Conservation (phyloP, 2,797 vertebrate species). For the Hippocampus kuda region DNA sequence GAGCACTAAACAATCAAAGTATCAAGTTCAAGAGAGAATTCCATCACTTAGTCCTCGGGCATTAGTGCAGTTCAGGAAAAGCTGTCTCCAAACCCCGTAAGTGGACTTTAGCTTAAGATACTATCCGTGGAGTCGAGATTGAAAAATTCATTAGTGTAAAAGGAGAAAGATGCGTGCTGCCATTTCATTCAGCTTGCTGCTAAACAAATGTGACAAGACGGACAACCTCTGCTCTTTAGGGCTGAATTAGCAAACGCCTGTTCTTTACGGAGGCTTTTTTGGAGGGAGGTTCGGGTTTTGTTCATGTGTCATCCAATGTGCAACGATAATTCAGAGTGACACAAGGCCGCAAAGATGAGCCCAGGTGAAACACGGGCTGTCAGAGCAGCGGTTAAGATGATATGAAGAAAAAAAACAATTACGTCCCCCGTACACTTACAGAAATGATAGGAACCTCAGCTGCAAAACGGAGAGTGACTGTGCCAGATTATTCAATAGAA, state of each 20-base stretch:
- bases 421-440: not conserved
- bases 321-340: conserved; percentile 5
- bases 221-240: conserved; percentile 31
- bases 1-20: conserved; percentile 41
- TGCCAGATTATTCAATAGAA: not conserved
- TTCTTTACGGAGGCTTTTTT: conserved; percentile 14
- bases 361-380: conserved; percentile 8
- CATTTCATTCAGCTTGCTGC: conserved; percentile 36
- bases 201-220: conserved; percentile 54
- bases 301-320: conserved; percentile 13
- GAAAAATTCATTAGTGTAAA: conserved; percentile 51
- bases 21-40: conserved; percentile 48
- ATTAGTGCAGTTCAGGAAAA: conserved; percentile 22
- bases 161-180: conserved; percentile 32
- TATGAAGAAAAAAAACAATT: conserved; percentile 16
- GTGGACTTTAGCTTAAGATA: conserved; percentile 37
- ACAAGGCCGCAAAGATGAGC: conserved; percentile 1
- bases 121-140: conserved; percentile 33
- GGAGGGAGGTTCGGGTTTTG: conserved; percentile 8
- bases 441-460: not conserved
- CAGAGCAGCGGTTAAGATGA: conserved; percentile 13
- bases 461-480: conserved; percentile 4
- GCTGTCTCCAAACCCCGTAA: conserved; percentile 22
- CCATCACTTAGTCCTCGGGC: conserved; percentile 39
- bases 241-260: conserved; percentile 8